Evolutionary conservation across 2,113 vertebrate species (phyloP).

Genomic region (Takifugu flavidus): DNA sequence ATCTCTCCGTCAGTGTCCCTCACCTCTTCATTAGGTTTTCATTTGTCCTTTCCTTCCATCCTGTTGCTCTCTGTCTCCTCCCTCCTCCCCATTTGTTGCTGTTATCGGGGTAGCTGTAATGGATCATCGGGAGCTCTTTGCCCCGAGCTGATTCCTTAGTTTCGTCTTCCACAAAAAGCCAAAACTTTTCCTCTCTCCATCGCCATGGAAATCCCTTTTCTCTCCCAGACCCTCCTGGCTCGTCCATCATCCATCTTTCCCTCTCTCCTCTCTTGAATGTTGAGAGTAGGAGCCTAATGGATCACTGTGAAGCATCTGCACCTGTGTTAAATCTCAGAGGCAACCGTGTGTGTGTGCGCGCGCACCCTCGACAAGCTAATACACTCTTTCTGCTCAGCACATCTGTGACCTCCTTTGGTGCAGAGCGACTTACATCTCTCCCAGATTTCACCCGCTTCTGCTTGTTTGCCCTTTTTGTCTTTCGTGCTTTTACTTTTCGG

Average conservation of each 20-base stretch:
- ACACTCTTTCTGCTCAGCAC: slow-evolving; percentile 54
- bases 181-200: slow-evolving; percentile 11
- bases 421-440: slow-evolving; percentile 27
- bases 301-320: slow-evolving; percentile 71
- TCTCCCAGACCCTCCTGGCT: slow-evolving; percentile 51
- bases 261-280: slow-evolving; percentile 63
- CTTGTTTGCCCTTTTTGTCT: slow-evolving; percentile 1
- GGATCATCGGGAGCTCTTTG: slow-evolving; percentile 57
- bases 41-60: slow-evolving; percentile 22
- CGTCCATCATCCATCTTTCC: slow-evolving; percentile 60
- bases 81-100: slow-evolving; percentile 48
- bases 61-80: slow-evolving; percentile 1
- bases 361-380: slow-evolving; percentile 2
- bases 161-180: slow-evolving; percentile 38
- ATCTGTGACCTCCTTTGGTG: slow-evolving; percentile 65
- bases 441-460: slow-evolving; percentile 17
- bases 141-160: slow-evolving; percentile 32
- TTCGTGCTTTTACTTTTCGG: not conserved
- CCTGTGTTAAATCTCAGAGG: slow-evolving; percentile 70
- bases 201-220: slow-evolving; percentile 59
- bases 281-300: slow-evolving; percentile 67
- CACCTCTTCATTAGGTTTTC: slow-evolving; percentile 39
- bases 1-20: slow-evolving; percentile 6
- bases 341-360: slow-evolving; percentile 23
- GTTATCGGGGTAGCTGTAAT: slow-evolving; percentile 56